These are phyloP conservation scores for Zaprionus nigranus DNA, from an alignment of 1,140 invertebrate genomes.

Conservation along the genomic window DNA sequence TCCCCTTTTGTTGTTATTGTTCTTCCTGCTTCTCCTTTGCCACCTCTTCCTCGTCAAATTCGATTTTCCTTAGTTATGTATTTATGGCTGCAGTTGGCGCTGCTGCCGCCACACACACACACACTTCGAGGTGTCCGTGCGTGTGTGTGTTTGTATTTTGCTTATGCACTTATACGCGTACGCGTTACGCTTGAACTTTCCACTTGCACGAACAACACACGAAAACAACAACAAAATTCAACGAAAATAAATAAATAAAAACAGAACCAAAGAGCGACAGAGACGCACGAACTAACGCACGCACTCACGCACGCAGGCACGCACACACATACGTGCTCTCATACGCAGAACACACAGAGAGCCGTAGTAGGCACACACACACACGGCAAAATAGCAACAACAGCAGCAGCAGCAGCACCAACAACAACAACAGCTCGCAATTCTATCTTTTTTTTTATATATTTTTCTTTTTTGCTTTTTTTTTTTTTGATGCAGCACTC, in stretches of 20 bases:
- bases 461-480: constrained; percentile 14
- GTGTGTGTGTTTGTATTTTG: constrained; percentile 43
- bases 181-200: constrained; percentile 51
- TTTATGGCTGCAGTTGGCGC: constrained; percentile 52
- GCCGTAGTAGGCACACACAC: constrained; percentile 1
- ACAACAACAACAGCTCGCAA: constrained; percentile 47
- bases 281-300: constrained; percentile 44
- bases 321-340: constrained; percentile 8
- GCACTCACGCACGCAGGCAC: constrained; percentile 22
- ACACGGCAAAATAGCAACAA: constrained; percentile 23
- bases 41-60: constrained; percentile 24
- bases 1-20: constrained; percentile 7
- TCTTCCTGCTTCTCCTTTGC: constrained; percentile 4
- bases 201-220: constrained; percentile 39
- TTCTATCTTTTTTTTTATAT: constrained; percentile 32
- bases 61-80: constrained; percentile 50
- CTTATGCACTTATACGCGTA: constrained; percentile 47
- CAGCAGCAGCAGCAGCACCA: constrained; percentile 22
- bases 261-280: constrained; percentile 38
- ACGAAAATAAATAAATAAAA: constrained; percentile 46
- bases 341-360: constrained; percentile 16
- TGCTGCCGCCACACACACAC: constrained; percentile 41
- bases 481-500: constrained; percentile 34
- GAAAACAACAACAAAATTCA: constrained; percentile 41
- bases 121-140: constrained; percentile 22